Percentiles rank a stretch among this genome's conserved stretches.
Evolutionary conservation across 2,888 invertebrate genomes (phyloP).

Genomic region (Sarcophaga variegata): DNA sequence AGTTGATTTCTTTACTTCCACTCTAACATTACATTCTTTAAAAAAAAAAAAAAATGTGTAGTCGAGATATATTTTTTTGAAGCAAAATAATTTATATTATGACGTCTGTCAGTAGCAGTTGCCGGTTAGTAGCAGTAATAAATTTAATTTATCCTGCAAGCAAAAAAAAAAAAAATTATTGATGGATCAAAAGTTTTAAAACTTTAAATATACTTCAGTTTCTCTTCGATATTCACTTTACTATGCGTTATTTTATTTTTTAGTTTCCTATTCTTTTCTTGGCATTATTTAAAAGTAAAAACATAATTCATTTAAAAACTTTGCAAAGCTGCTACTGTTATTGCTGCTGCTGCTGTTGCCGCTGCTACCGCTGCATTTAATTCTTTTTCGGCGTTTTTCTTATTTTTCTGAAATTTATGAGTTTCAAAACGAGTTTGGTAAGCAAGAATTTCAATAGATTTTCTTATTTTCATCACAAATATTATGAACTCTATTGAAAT

Average conservation of each 20-base stretch:
- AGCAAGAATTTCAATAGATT: not conserved
- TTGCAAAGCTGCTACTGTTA: conserved; percentile 18
- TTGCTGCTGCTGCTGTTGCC: not conserved
- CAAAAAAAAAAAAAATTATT: conserved; percentile 46
- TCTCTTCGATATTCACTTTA: not conserved
- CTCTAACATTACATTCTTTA: not conserved
- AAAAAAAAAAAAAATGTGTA: not conserved
- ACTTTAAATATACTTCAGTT: conserved; percentile 28
- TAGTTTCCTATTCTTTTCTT: not conserved
- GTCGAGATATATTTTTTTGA: not conserved
- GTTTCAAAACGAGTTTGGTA: conserved; percentile 14
- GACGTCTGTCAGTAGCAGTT: conserved; percentile 68
- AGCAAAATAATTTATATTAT: conserved; percentile 64
- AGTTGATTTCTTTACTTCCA: conserved; percentile 49
- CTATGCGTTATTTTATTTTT: not conserved
- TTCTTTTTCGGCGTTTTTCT: not conserved
- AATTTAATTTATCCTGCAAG: conserved; percentile 54
- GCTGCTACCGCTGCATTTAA: not conserved
- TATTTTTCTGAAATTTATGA: conserved; percentile 33
- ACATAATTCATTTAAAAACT: conserved; percentile 67
- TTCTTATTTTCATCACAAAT: not conserved
- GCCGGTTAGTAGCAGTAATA: conserved; percentile 41
- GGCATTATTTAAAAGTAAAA: conserved; percentile 17
- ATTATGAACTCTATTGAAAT: not conserved
- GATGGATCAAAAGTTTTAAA: conserved; percentile 65